Evolutionary conservation across 2,113 vertebrate species (phyloP).

Genomic region (Urocitellus parryii): DNA sequence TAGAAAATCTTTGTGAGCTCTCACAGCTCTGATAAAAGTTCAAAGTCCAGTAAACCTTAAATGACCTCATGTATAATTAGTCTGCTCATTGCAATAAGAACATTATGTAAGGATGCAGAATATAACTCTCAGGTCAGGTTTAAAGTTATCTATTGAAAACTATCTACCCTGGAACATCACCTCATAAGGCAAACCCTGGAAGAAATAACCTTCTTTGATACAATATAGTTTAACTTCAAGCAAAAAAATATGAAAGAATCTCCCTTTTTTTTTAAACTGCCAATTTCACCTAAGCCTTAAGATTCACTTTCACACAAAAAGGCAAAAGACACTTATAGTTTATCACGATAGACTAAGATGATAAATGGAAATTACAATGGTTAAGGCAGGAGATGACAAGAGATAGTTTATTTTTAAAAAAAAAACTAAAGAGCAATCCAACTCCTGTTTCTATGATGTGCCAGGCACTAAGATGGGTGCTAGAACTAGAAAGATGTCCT

Average conservation of each 20-base stretch:
- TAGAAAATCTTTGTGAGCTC: conserved; percentile 4
- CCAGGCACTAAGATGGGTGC: neutral
- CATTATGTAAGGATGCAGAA: conserved; percentile 57
- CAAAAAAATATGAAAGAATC: conserved; percentile 68
- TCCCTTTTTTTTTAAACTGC: conserved; percentile 5
- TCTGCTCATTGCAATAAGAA: conserved; percentile 14
- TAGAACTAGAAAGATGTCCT: neutral
- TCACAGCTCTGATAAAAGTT: conserved; percentile 38
- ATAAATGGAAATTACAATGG: conserved; percentile 24
- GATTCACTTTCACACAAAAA: conserved; percentile 57
- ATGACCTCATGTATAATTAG: conserved; percentile 32
- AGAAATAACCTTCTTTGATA: conserved; percentile 61
- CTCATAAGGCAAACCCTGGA: conserved; percentile 32
- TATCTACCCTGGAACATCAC: neutral
- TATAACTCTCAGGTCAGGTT: conserved; percentile 6
- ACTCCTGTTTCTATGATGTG: neutral
- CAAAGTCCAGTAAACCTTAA: conserved; percentile 62
- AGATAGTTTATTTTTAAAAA: neutral
- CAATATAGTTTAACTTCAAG: conserved; percentile 64
- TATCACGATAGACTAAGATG: conserved; percentile 18
- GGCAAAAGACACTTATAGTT: conserved; percentile 9
- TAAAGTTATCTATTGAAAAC: conserved; percentile 53
- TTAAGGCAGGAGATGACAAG: conserved; percentile 48
- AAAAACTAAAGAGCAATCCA: neutral
- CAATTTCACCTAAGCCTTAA: conserved; percentile 55